Evolutionary conservation across 2,113 vertebrate species (phyloP), one percentile per base, ranked within the genome.

Genomic region (Ailurus styani): DNA sequence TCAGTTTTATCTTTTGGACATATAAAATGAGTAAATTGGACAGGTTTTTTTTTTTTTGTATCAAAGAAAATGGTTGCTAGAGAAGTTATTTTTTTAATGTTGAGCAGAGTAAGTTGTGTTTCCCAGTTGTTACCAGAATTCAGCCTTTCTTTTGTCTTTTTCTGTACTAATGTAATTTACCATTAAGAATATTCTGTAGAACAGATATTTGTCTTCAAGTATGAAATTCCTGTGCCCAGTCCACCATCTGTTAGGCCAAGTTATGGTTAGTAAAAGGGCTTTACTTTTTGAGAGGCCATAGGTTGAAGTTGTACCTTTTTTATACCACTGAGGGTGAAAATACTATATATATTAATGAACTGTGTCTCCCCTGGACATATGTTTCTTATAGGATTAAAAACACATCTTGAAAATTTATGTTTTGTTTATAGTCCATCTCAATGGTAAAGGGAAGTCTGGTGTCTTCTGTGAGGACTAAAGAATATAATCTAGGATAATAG

Each of bases 21-120:
- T 87, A 75, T 50, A 79, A 84, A 86, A 60, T 87, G 55, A 95
- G 57, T 87, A 83, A 52, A 47, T 95, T 85, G 82, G 37, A 29
- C 79, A 93, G 62, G 40, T 95, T 94, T 91, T 20, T 94, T 91
- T 20, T 45, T 78, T 96, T 73, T 79, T n/a, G 40, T 66, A 64
- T 79, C 31, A 95, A 78, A 88, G 52, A n/a, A 82, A 6, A n/a
- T 75, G 50, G 14, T 88, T 95, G 45, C 27, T 57, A 91, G 47
- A 91, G 57, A 86, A 60, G 29, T 90, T 90, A 37, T 93, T 70
- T 87, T 91, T 95, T 96, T 40, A 70, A 10, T n/a, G 25, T 52
- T 92, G 88, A 95, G 2, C 52, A 82, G 40, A 85, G 20, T 66
- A 81, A 66, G 10, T 79, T 92, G 23, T 73, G 25, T 93, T 90